Base-by-base conservation (phyloP, 2,888 invertebrate species). In the Vesta saturnalis region DNA sequence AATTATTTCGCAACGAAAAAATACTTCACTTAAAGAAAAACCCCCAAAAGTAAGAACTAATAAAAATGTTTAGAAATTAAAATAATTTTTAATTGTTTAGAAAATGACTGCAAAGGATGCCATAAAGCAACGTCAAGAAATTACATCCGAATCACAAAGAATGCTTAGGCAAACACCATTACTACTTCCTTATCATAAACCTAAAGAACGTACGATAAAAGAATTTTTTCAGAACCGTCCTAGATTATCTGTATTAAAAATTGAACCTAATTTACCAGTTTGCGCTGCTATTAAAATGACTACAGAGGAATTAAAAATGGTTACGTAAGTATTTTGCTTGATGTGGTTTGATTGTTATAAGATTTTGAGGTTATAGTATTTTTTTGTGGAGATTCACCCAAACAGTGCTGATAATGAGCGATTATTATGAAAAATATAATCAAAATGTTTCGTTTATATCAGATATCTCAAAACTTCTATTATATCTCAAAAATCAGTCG, bases 171-270 rank as follows among this genome's bases (percentile, higher is more conserved):
- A 95, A 81, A 89, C 90, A 15, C 85, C 89, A 67, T 86, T 95
- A 8, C 89, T 90, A 46, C 84, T 97, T 39, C 96, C 96, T 0
- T 96, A 96, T 81, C 96, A 96, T 80, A 89, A 90, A 78, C 95
- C 96, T 1, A 94, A 92, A 78, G 91, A 92, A 43, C 87, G 92
- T 62, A 90, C 91, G 0, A 84, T 96, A 0, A 89, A 92, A 79
- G 96, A 95, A 77, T 95, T 96, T 77, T 86, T 94, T 74, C 85
- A 85, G 49, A 83, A 87, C 70, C 83, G 85, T 57, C 84, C 85
- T 64, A 71, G 86, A 82, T 69, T 85, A 81, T 55, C 85, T 83
- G 60, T 80, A 16, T 76, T 79, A 1, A 67, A 77, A 12, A 62
- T 14, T 23, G 14, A 52, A 59, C 14, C 72, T 81, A 6, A 81